Evolutionary conservation across 2,888 invertebrate species (phyloP), one percentile per base, ranked within the genome.

Genomic region (Marronus borbonicus): DNA sequence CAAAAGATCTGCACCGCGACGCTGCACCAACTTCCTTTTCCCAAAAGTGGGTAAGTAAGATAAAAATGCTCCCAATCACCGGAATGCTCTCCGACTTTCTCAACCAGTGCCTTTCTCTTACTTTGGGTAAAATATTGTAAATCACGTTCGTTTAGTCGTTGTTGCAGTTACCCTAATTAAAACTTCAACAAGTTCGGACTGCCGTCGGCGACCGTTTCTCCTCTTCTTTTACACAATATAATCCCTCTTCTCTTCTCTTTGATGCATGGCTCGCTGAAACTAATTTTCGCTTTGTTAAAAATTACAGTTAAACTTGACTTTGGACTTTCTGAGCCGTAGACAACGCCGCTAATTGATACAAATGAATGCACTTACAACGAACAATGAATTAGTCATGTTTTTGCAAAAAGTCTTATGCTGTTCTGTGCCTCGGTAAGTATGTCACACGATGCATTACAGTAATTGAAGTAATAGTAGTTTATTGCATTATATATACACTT

Each of bases 271-370:
- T 17, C 60, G 2, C 60, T 3, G 20, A 28, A 60, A 60, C 60
- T 60, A 60, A 60, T 60, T 60, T 60, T 20, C 20, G n/a, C 60
- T 20, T 60, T 60, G 60, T 60, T 60, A 60, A 60, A 60, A 60
- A 60, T 12, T 20, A 60, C 28, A 60, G 20, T 60, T 60, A 60
- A 17, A 60, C 28, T 60, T 60, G 20, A 24, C 14, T 60, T 60
- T 28, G 17, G 10, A 60, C 17, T 24, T 44, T 20, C 20, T 3
- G 60, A 17, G 1, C 60, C 20, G 58, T 44, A 44, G 44, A 12
- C 10, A 12, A 44, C 12, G 44, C 20, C 28, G 24, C 17, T 60
- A 60, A 60, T 60, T 60, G 28, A 28, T 24, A 60, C 28, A 60
- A 60, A 60, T 60, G 60, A 12, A 24, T 60, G 44, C 44, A 44